Evolutionary conservation across 2,888 invertebrate species (phyloP), one percentile per base, ranked within the genome.

Genomic region (Oligia fasciuncula): DNA sequence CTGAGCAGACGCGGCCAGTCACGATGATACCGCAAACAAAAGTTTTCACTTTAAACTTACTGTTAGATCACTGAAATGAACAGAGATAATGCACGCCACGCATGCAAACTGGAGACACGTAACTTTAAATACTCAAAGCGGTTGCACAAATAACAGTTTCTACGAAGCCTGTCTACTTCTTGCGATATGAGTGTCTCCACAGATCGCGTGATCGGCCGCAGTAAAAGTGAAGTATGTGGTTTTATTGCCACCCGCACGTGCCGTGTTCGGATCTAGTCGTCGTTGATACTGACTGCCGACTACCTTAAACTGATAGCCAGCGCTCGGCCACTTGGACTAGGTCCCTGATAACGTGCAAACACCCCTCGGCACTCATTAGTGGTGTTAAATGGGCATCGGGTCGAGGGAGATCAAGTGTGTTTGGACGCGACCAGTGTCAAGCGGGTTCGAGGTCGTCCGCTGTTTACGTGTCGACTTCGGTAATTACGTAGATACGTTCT

Each of bases 381-480:
- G 67, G 60, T 67, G 80, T 65, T 81, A 79, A 80, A 85, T 86
- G 74, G 72, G 43, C 83, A 77, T 80, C 80, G 82, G 77, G 79
- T 87, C 75, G 79, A 85, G 78, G 76, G 78, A 91, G 91, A 91
- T 87, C 93, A 88, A 90, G 89, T 87, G 84, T 86, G 86, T 92
- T 91, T 91, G 92, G 93, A 86, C 91, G 71, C 88, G 80, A 87
- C 89, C 92, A 92, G 93, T 93, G 94, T 93, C 93, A 92, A 88
- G 87, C 86, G 92, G 89, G 94, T 94, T 95, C 94, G 95, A 94
- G 95, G 95, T 90, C 94, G 89, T 71, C 83, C 79, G 91, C 92
- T 95, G 95, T 95, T 95, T 94, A 95, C 94, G 86, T 91, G 91
- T 88, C 89, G 90, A 89, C 90, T 90, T 87, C 73, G 77, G 90